Base-by-base conservation (phyloP, 1,140 invertebrate species). In the Euura lappo region DNA sequence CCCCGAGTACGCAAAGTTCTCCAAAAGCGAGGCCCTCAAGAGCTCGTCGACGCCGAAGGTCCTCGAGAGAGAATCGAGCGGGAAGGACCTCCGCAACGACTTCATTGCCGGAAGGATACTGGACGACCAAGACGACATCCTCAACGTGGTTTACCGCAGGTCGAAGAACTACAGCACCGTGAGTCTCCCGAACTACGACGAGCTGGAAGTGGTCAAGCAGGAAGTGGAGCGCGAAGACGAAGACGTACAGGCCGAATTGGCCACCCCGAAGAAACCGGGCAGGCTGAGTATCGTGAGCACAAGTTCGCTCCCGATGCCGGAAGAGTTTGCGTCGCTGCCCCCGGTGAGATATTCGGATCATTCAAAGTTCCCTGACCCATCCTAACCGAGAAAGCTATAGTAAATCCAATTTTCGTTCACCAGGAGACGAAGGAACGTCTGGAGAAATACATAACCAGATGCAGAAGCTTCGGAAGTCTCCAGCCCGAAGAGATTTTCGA, bases 111-210 rank as follows among this genome's bases (percentile, higher is more conserved):
- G 8, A 60, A 8, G 13, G 51, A 8, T n/a, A 60, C 10, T 6
- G 13, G 51, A 11, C 51, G 51, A 60, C 51, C 8, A 60, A 5
- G 51, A 60, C 6, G 51, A 60, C 6, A 60, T 60, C 13, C 3
- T 60, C 2, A 60, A 60, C 51, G 51, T 60, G 3, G 51, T 4
- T 60, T 60, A 60, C 13, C 51, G 4, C 45, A 45, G 84, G 79
- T 76, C 79, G 42, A 88, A 88, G 79, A 86, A 85, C 78, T 80
- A 76, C 71, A 88, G 85, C 70, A 88, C 88, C 10, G 83, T 86
- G 74, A 90, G 89, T 45, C 79, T 90, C 71, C 89, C 89, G 44
- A 89, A 89, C 83, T 89, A 89, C 78, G 85, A 82, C 77, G 88
- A 90, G 75, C 81, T 88, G 4, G 66, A 68, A 46, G 76, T 81